Percentiles rank a stretch among this genome's conserved stretches.
Conservation (phyloP, 1,140 invertebrate genomes). For the Tetranychus cinnabarinus region DNA sequence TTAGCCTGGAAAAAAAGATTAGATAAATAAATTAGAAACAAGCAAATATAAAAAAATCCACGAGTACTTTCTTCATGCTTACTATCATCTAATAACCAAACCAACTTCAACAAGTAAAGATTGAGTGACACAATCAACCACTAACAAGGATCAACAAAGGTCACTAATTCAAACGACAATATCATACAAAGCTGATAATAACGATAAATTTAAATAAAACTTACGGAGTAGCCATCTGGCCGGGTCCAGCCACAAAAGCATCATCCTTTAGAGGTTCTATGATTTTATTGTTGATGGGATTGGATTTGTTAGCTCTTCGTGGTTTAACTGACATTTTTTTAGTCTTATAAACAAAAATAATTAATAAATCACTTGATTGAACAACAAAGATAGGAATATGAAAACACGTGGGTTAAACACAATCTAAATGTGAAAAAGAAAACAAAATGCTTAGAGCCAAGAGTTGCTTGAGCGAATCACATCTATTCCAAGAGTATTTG, state of each 20-base stretch:
- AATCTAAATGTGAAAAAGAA: too few relatives aligned
- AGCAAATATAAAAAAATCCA: neutral
- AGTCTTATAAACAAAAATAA: too few relatives aligned
- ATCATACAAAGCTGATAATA: neutral
- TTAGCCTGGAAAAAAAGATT: neutral
- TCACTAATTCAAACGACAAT: neutral
- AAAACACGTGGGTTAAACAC: too few relatives aligned
- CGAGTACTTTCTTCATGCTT: neutral
- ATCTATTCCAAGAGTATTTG: too few relatives aligned
- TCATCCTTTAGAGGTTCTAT: neutral
- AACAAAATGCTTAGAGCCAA: too few relatives aligned
- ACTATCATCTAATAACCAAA: neutral
- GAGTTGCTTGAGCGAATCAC: too few relatives aligned
- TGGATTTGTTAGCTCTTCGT: neutral
- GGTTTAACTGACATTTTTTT: neutral
- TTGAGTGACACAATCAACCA: neutral
- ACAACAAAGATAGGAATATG: too few relatives aligned
- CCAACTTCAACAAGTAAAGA: neutral
- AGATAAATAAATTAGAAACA: neutral
- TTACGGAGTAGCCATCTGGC: neutral
- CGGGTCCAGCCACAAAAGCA: neutral
- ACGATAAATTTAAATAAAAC: neutral
- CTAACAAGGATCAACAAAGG: neutral
- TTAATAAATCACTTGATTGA: too few relatives aligned
- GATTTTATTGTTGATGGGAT: neutral